Percentiles rank a stretch among this genome's conserved stretches.
Conservation (phyloP, 2,797 vertebrate genomes). For the Calcarius lapponicus region DNA sequence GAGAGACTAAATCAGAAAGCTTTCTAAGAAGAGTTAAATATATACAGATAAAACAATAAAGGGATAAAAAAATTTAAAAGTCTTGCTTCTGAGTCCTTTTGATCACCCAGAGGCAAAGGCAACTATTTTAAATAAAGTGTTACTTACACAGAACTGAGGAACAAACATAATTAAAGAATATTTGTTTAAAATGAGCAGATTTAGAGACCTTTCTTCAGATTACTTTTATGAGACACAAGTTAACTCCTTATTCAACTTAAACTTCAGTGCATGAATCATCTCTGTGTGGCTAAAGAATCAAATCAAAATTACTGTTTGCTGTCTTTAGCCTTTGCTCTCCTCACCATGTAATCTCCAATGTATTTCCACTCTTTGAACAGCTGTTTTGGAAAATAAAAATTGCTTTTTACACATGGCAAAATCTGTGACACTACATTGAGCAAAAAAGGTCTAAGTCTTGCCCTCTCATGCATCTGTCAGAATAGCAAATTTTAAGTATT, state of each 20-base stretch:
- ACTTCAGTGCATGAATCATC: not conserved
- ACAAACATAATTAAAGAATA: not conserved
- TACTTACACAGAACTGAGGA: not conserved
- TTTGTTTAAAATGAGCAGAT: not conserved
- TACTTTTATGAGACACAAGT: not conserved
- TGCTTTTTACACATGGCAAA: slow-evolving; percentile 39
- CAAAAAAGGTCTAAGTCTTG: not conserved
- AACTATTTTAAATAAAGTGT: not conserved
- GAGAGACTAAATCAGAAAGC: not conserved
- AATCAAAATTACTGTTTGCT: slow-evolving; percentile 25
- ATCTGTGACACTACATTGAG: slow-evolving; percentile 10
- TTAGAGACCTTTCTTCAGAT: not conserved
- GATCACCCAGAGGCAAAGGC: not conserved
- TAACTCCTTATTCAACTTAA: not conserved
- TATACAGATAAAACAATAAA: not conserved
- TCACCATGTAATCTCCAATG: not conserved
- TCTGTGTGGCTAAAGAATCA: slow-evolving; percentile 6
- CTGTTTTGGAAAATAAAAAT: slow-evolving; percentile 54
- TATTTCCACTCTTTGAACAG: slow-evolving; percentile 35
- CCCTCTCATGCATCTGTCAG: slow-evolving; percentile 2
- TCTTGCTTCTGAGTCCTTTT: not conserved
- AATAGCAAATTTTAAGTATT: not conserved
- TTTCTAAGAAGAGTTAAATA: not conserved
- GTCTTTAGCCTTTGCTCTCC: slow-evolving; percentile 45
- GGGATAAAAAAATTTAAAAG: not conserved